Evolutionary conservation across 2,888 invertebrate genomes (phyloP).

Genomic region (Brenthis hecate): DNA sequence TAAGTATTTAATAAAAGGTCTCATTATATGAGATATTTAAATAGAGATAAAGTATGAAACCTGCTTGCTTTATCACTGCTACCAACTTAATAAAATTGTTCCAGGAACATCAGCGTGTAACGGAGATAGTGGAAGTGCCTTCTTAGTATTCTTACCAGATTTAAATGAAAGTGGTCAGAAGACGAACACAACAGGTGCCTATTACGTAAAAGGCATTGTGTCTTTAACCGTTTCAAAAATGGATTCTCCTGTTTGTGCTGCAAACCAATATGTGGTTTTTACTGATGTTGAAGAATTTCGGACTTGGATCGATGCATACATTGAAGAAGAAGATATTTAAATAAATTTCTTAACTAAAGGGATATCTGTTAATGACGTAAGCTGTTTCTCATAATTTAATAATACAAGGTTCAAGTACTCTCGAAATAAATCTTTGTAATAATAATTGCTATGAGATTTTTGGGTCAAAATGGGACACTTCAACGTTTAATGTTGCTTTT

Average conservation of each 20-base stretch:
- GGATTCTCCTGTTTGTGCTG: slow-evolving; percentile 62
- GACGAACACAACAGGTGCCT: slow-evolving; percentile 47
- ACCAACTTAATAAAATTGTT: slow-evolving; percentile 12
- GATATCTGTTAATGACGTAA: neutral
- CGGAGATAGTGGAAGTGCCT: slow-evolving; percentile 78
- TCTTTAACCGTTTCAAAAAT: slow-evolving; percentile 48
- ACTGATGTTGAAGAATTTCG: slow-evolving; percentile 61
- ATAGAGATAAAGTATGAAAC: too few species aligned
- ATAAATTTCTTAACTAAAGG: neutral
- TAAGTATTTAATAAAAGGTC: too few species aligned
- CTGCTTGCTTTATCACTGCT: too few species aligned
- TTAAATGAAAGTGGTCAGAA: slow-evolving; percentile 35
- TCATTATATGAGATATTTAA: too few species aligned
- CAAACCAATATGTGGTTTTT: slow-evolving; percentile 67
- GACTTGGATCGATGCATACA: slow-evolving; percentile 50
- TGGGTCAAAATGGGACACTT: too few species aligned
- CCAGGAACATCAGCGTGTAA: slow-evolving; percentile 74
- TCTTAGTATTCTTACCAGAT: slow-evolving; percentile 60
- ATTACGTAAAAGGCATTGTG: slow-evolving; percentile 56
- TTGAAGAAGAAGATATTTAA: slow-evolving; percentile 28
- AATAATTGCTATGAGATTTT: too few species aligned
- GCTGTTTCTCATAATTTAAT: neutral
- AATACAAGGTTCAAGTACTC: too few species aligned
- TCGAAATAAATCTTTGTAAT: too few species aligned
- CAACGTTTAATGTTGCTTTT: too few species aligned